Conservation (phyloP, 1,140 invertebrate genomes). For the Calliopsis andreniformis region DNA sequence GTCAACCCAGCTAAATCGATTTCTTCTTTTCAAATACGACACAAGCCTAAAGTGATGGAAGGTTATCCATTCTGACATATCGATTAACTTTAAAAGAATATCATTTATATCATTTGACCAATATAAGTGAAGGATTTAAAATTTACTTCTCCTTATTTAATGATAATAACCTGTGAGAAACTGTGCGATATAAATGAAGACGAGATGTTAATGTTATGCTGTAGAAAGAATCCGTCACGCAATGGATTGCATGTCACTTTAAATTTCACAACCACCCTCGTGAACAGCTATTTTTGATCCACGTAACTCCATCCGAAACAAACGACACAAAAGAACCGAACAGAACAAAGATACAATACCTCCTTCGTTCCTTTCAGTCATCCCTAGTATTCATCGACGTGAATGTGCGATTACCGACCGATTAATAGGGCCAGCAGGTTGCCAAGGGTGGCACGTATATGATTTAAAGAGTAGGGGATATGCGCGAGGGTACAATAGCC, state of each 20-base stretch:
- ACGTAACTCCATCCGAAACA: slow-evolving; percentile 4
- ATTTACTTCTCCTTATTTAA: too few relatives aligned
- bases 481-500: slow-evolving; percentile 69
- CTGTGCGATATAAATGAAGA: neutral
- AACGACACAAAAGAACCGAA: slow-evolving; percentile 24
- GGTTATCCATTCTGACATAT: too few relatives aligned
- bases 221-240: neutral
- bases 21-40: too few relatives aligned
- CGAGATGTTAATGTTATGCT: neutral
- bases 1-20: too few relatives aligned
- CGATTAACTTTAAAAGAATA: too few relatives aligned
- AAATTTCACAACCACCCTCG: slow-evolving; percentile 8
- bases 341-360: slow-evolving; percentile 46
- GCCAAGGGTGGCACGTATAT: slow-evolving; percentile 42
- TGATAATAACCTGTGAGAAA: too few relatives aligned
- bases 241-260: neutral
- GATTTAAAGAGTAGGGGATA: slow-evolving; percentile 46
- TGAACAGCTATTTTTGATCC: neutral
- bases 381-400: slow-evolving; percentile 30
- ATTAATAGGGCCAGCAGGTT: slow-evolving; percentile 53
- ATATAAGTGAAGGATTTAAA: too few relatives aligned
- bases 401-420: slow-evolving; percentile 45
- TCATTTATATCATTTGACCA: too few relatives aligned
- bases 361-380: slow-evolving; percentile 34
- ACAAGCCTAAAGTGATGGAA: too few relatives aligned